Evolutionary conservation across 2,113 vertebrate genomes (phyloP).

Genomic region (Suncus etruscus): DNA sequence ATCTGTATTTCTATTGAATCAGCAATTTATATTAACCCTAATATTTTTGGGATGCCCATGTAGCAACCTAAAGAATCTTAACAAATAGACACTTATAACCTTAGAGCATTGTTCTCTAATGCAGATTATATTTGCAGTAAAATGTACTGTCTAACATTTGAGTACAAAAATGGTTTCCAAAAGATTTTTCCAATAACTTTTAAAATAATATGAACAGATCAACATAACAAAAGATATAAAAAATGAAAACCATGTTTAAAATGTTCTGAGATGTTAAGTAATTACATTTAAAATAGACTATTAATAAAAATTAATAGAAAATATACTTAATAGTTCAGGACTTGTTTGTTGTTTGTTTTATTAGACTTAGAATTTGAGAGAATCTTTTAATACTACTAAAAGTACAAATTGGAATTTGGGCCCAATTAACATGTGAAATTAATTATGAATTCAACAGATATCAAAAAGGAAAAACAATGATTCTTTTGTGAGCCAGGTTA

Average conservation of each 20-base stretch:
- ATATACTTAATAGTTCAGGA: neutral
- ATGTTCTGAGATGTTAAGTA: neutral
- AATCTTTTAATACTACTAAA: neutral
- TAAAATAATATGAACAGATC: neutral
- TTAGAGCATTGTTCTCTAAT: conserved; percentile 10
- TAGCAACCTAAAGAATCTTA: neutral
- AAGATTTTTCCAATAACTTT: neutral
- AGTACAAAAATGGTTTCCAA: neutral
- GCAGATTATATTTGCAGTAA: neutral
- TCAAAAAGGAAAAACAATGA: neutral
- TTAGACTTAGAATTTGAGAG: neutral
- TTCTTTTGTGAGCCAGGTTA: rapidly evolving
- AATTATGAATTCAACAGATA: neutral
- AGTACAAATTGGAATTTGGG: neutral
- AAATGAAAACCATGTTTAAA: neutral
- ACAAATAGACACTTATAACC: neutral
- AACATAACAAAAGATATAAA: neutral
- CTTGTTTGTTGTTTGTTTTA: neutral
- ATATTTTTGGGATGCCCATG: neutral
- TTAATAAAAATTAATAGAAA: neutral
- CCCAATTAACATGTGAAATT: neutral
- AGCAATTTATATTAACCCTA: conserved; percentile 63
- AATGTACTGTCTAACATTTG: neutral
- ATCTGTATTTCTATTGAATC: conserved; percentile 54
- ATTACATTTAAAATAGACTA: neutral